These are phyloP conservation scores for Barbus barbus DNA, from an alignment of 2,113 vertebrate species.

Conservation along the genomic window DNA sequence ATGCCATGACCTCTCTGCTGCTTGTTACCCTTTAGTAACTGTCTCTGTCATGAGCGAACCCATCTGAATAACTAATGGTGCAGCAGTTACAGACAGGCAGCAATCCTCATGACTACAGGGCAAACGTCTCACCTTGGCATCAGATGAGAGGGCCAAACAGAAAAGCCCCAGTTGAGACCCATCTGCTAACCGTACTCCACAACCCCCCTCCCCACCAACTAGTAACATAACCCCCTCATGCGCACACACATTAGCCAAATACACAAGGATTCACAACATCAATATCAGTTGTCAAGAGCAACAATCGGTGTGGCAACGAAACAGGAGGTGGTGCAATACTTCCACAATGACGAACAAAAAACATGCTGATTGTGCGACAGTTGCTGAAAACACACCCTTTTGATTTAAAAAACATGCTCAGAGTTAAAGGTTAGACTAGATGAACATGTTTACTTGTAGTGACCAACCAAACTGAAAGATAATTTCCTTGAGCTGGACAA, in stretches of 20 bases:
- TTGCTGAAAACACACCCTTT: background rate
- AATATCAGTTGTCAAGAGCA: constrained; percentile 44
- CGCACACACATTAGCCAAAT: background rate
- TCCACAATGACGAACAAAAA: constrained; percentile 14
- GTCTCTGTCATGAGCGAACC: background rate
- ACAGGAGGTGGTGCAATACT: constrained; percentile 32
- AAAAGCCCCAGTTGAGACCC: constrained; percentile 53
- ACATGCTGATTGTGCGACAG: constrained; percentile 12
- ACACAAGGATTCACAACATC: constrained; percentile 46
- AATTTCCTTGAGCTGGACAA: too few species aligned
- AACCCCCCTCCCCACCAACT: constrained; percentile 40
- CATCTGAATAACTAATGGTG: constrained; percentile 29
- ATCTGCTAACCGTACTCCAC: constrained; percentile 47
- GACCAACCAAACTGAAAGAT: background rate
- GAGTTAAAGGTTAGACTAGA: background rate
- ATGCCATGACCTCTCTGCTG: background rate
- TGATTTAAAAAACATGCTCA: background rate
- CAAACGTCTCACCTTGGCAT: constrained; percentile 54
- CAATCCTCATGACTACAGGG: constrained; percentile 33
- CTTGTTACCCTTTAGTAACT: background rate
- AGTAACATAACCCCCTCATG: constrained; percentile 30
- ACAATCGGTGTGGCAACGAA: constrained; percentile 33
- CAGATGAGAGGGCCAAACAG: constrained; percentile 52
- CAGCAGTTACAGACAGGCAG: constrained; percentile 16
- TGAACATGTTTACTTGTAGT: constrained; percentile 21